Percentiles rank a stretch among this genome's conserved stretches.
These are phyloP conservation scores for Cirrhinus mrigala DNA, from an alignment of 2,797 vertebrate species.

Conservation along the genomic window DNA sequence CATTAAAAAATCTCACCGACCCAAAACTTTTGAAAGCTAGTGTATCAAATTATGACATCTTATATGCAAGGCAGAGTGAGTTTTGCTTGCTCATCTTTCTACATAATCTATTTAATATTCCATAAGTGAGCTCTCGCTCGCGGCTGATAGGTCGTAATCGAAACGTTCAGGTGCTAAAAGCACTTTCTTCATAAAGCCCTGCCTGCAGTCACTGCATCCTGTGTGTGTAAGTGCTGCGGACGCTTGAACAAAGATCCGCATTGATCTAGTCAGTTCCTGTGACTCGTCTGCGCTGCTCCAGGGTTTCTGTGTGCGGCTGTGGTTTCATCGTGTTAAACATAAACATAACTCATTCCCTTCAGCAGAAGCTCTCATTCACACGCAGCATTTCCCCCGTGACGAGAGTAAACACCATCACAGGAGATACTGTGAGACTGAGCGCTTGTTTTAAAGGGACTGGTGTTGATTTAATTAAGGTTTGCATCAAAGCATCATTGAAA, in stretches of 20 bases:
- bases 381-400: not conserved
- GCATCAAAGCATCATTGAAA: constrained; percentile 17
- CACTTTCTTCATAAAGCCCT: constrained; percentile 3
- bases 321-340: constrained; percentile 44
- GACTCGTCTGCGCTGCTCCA: not conserved
- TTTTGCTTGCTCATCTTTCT: constrained; percentile 11
- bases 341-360: constrained; percentile 76
- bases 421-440: constrained; percentile 44
- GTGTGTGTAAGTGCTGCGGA: not conserved
- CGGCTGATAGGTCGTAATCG: not conserved
- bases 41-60: not conserved
- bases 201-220: constrained; percentile 2
- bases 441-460: constrained; percentile 28
- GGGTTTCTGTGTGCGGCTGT: constrained; percentile 7
- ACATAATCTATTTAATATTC: constrained; percentile 28
- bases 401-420: constrained; percentile 26
- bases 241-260: not conserved
- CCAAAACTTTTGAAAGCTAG: not conserved
- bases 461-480: constrained; percentile 36
- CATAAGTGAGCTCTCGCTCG: constrained; percentile 1
- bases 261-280: constrained; percentile 10
- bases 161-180: constrained; percentile 29
- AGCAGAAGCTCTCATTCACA: constrained; percentile 71
- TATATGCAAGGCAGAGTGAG: not conserved
- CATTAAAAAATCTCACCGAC: not conserved